Percentiles rank a stretch among this genome's conserved stretches.
Evolutionary conservation across 1,140 invertebrate genomes (phyloP).

Genomic region (Leptopilina boulardi): DNA sequence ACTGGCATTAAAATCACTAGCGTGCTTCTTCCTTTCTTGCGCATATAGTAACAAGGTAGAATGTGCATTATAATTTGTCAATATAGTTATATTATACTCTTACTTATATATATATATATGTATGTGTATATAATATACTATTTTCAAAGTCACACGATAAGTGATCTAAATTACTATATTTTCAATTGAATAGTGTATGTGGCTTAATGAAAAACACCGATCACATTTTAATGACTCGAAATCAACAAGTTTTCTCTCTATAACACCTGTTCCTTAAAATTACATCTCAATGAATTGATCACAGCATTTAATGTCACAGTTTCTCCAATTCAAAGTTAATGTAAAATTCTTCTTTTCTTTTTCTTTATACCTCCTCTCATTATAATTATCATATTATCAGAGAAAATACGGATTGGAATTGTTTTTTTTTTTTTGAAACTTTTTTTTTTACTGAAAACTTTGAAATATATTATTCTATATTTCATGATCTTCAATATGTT

Average conservation of each 20-base stretch:
- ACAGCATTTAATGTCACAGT: neutral
- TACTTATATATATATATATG: no score
- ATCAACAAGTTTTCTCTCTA: neutral
- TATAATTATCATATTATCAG: neutral
- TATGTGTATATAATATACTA: no score
- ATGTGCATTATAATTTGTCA: conserved; percentile 9
- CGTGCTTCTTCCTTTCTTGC: conserved; percentile 26
- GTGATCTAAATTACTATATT: neutral
- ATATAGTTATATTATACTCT: neutral
- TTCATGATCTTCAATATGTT: no score
- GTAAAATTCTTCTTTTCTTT: neutral
- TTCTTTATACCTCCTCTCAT: neutral
- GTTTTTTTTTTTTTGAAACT: neutral
- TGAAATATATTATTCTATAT: no score
- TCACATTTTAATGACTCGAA: neutral
- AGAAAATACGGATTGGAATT: neutral
- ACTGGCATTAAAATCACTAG: conserved; percentile 25
- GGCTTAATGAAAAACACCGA: neutral
- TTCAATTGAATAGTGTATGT: neutral
- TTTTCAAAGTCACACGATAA: conserved; percentile 9
- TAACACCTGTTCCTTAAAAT: neutral
- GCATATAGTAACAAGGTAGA: neutral
- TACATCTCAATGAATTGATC: neutral
- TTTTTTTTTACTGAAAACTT: no score
- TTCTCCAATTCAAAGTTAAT: neutral